Conservation (phyloP, 1,140 invertebrate species). For the Bombus soroeensis region DNA sequence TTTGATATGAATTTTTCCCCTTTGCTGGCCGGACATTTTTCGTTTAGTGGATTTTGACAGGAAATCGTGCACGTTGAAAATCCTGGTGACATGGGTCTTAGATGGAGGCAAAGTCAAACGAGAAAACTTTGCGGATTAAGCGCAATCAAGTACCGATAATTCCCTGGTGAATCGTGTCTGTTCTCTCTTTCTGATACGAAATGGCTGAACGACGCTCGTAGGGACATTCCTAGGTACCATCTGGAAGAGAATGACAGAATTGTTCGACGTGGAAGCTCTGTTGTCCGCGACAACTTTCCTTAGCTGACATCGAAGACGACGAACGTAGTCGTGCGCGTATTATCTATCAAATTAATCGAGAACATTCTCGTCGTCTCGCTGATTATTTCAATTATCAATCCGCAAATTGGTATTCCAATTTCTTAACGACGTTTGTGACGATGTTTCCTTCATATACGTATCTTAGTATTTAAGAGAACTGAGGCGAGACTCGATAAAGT, state of each 20-base stretch:
- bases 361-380: slow-evolving; percentile 33
- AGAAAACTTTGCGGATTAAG: slow-evolving; percentile 71
- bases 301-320: slow-evolving; percentile 29
- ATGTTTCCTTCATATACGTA: neutral
- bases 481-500: neutral
- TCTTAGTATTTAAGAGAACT: neutral
- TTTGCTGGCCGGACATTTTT: slow-evolving; percentile 49
- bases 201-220: neutral
- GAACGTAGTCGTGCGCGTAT: slow-evolving; percentile 48
- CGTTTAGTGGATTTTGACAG: slow-evolving; percentile 41
- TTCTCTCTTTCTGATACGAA: neutral
- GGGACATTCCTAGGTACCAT: slow-evolving; percentile 28
- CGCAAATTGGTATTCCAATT: neutral
- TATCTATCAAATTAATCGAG: slow-evolving; percentile 68
- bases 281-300: slow-evolving; percentile 19
- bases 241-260: slow-evolving; percentile 42
- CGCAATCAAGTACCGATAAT: slow-evolving; percentile 70
- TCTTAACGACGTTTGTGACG: too few species aligned
- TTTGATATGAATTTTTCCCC: slow-evolving; percentile 65
- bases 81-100: slow-evolving; percentile 29
- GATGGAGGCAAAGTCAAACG: slow-evolving; percentile 62
- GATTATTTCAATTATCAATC: slow-evolving; percentile 63
- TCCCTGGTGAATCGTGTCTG: slow-evolving; percentile 59
- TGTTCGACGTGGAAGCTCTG: slow-evolving; percentile 43
- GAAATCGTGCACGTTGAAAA: slow-evolving; percentile 38